A percentile compares a stretch with the other conserved stretches of the same genome.
Conservation (phyloP, 2,797 vertebrate genomes). For the Kryptopterus vitreolus region DNA sequence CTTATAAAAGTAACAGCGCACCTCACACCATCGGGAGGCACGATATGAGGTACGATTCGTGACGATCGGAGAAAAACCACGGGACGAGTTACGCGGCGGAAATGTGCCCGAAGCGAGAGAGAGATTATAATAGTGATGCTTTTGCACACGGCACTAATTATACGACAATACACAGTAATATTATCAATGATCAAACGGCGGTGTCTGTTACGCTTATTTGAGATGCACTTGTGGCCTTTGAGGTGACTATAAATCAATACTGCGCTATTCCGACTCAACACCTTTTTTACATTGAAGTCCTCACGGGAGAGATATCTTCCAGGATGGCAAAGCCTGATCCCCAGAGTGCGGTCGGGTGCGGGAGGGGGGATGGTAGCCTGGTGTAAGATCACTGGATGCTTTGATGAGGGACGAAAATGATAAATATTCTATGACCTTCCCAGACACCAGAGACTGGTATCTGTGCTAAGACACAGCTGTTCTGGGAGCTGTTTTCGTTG, state of each 20-base stretch:
- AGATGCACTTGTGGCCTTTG: neutral
- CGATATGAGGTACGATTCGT: too few species aligned
- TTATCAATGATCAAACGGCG: neutral
- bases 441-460: neutral
- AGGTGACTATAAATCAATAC: slow-evolving; percentile 9
- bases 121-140: too few species aligned
- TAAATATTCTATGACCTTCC: neutral
- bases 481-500: neutral
- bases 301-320: neutral
- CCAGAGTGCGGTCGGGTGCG: too few species aligned
- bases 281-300: neutral
- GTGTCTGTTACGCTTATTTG: neutral
- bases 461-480: neutral
- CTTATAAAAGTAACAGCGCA: too few species aligned
- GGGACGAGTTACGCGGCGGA: too few species aligned
- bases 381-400: slow-evolving; percentile 1
- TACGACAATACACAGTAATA: neutral
- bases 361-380: too few species aligned
- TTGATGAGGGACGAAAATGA: slow-evolving; percentile 8
- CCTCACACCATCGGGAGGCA: too few species aligned
- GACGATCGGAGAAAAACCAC: too few species aligned
- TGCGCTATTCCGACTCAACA: neutral
- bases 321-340: neutral
- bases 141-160: too few species aligned
- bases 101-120: too few species aligned